phyloP scores from a whole-genome alignment of 1,140 invertebrate species.

The Camponotus vicinus region DNA sequence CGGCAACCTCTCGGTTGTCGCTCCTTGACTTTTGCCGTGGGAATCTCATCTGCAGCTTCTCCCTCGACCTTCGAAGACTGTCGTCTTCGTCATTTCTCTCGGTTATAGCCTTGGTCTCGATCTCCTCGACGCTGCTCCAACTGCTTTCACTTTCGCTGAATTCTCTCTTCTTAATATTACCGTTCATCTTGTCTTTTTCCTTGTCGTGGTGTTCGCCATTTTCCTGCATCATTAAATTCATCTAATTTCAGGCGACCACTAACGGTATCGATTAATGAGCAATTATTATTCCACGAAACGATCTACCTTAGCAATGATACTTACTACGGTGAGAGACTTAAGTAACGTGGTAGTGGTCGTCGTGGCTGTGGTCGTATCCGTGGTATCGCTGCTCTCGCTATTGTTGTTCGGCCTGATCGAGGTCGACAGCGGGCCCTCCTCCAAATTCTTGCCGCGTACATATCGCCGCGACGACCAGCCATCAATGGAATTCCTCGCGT shows the following conservation, averaged over 20 bases:
- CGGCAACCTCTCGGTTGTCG: slow-evolving; percentile 42
- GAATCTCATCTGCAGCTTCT: slow-evolving; percentile 4
- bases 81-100: slow-evolving; percentile 59
- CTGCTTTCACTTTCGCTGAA: slow-evolving; percentile 78
- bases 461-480: slow-evolving; percentile 76
- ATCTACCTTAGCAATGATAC: background rate
- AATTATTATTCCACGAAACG: too few species aligned
- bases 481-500: slow-evolving; percentile 74
- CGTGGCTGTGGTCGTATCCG: slow-evolving; percentile 78
- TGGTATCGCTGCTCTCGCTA: slow-evolving; percentile 82
- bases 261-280: background rate
- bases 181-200: slow-evolving; percentile 55
- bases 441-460: slow-evolving; percentile 76
- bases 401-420: slow-evolving; percentile 75
- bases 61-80: slow-evolving; percentile 35
- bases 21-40: slow-evolving; percentile 65
- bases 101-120: slow-evolving; percentile 53
- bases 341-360: slow-evolving; percentile 78
- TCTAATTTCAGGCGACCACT: background rate
- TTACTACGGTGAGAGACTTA: slow-evolving; percentile 67
- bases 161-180: slow-evolving; percentile 62
- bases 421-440: slow-evolving; percentile 74
- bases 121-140: slow-evolving; percentile 81
- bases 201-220: slow-evolving; percentile 41
- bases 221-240: slow-evolving; percentile 48